Evolutionary conservation across 2,797 vertebrate species (phyloP), one percentile per base, ranked within the genome.

Genomic region (Rhinella marina): DNA sequence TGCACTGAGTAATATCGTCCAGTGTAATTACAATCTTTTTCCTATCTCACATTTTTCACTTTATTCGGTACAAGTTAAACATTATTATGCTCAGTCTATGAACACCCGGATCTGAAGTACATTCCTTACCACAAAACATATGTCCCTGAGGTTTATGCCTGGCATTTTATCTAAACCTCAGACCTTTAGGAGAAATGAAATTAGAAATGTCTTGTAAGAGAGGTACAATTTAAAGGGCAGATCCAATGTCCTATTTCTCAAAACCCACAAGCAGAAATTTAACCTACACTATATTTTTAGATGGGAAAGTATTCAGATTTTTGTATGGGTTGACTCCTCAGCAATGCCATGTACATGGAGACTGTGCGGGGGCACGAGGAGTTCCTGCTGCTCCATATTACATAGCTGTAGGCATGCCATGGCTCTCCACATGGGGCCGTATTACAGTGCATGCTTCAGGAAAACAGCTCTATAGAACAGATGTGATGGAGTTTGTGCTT

Each of bases 121-220:
- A 82, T 66, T 50, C 16, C 62, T 41, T 0, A 14, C 41, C 48
- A 29, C 16, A 27, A 68, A 82, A 56, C 81, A 52, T 25, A 29
- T 21, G 64, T 72, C 81, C 64, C 66, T 56, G 64, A 81, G 59
- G 59, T 50, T 48, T 25, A 59, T 54, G 21, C 61, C 64, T 86
- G 85, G 57, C 85, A 86, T 86, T 86, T 86, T 50, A 80, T 29
- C 19, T 56, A 59, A 86, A 78, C 25, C 66, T 76, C 56, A 79
- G 85, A 86, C 85, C 85, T 86, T 86, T 86, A 57, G 2, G 25
- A 57, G 62, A 62, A 80, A 86, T 29, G 23, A 70, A 86, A 86
- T 86, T 80, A 70, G 48, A 80, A 68, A 23, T 86, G 84, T 79
- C 76, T 86, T 54, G 23, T 50, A 50, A 78, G 17, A 54, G 59